Percentiles rank a stretch among this genome's conserved stretches.
Evolutionary conservation across 2,113 vertebrate species (phyloP).

Genomic region (Scomber japonicus): DNA sequence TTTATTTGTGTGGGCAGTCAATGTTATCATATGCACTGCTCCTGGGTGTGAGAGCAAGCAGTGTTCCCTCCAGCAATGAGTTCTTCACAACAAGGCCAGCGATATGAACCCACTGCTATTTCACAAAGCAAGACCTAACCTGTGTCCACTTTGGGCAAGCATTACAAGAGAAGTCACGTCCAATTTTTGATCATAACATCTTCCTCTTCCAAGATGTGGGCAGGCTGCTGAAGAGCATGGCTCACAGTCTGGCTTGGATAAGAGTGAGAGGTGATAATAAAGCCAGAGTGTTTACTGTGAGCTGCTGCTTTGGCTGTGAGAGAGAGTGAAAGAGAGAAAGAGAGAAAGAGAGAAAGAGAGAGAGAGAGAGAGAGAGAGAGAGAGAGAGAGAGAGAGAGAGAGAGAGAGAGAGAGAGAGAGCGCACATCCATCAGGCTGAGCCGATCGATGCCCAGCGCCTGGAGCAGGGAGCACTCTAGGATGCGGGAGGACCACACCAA

Average conservation of each 20-base stretch:
- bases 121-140: slow-evolving; percentile 65
- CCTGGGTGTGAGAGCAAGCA: slow-evolving; percentile 58
- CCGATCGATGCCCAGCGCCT: slow-evolving; percentile 84
- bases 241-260: slow-evolving; percentile 64
- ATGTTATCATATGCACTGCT: slow-evolving; percentile 56
- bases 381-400: slow-evolving; percentile 28
- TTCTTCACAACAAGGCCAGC: slow-evolving; percentile 47
- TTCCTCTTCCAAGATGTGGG: slow-evolving; percentile 67
- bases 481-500: slow-evolving; percentile 84
- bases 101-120: slow-evolving; percentile 42
- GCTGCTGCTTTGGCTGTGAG: slow-evolving; percentile 67
- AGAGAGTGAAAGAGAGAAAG: slow-evolving; percentile 10
- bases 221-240: slow-evolving; percentile 59
- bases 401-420: slow-evolving; percentile 28
- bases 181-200: slow-evolving; percentile 66
- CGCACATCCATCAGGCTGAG: slow-evolving; percentile 82
- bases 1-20: slow-evolving; percentile 76
- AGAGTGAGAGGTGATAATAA: slow-evolving; percentile 77
- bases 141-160: slow-evolving; percentile 48
- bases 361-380: too few relatives aligned
- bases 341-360: too few relatives aligned
- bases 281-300: slow-evolving; percentile 75
- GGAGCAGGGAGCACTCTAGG: slow-evolving; percentile 78
- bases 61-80: slow-evolving; percentile 56
- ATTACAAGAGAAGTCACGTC: slow-evolving; percentile 58